Percentiles rank a stretch among this genome's conserved stretches.
phyloP scores from a whole-genome alignment of 1,140 invertebrate genomes.

The Campodea augens region DNA sequence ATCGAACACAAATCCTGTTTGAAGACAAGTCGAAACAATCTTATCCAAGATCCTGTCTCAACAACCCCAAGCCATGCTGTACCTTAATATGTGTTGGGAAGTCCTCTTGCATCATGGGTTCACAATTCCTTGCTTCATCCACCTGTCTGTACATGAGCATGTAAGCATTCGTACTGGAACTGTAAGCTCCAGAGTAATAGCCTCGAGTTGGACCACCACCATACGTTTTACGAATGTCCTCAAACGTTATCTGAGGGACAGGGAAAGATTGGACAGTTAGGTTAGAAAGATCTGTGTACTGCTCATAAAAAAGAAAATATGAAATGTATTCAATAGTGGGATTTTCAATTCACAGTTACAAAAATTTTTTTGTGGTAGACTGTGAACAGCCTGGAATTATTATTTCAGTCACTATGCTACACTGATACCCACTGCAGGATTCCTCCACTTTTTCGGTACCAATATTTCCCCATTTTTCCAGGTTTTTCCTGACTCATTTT shows the following conservation, averaged over 20 bases:
- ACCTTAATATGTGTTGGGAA: conserved; percentile 55
- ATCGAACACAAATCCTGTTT: not conserved
- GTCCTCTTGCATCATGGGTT: conserved; percentile 41
- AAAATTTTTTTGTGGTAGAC: too few relatives aligned
- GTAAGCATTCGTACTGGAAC: conserved; percentile 75
- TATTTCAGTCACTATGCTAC: too few relatives aligned
- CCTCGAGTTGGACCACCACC: conserved; percentile 47
- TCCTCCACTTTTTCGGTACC: too few relatives aligned
- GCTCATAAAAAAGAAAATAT: too few relatives aligned
- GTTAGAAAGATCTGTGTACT: too few relatives aligned
- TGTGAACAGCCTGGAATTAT: too few relatives aligned
- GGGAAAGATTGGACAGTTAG: too few relatives aligned
- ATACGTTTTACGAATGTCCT: conserved; percentile 69
- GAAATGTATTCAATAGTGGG: too few relatives aligned
- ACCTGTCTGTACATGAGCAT: conserved; percentile 84
- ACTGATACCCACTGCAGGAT: too few relatives aligned
- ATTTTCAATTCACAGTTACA: too few relatives aligned
- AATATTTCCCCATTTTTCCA: too few relatives aligned
- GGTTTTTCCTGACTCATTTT: too few relatives aligned
- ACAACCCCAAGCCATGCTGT: conserved; percentile 11
- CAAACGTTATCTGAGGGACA: conserved; percentile 42
- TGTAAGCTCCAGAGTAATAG: conserved; percentile 54
- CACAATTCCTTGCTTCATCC: conserved; percentile 44
- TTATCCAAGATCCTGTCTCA: conserved; percentile 12
- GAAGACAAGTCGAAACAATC: conserved; percentile 12